Conservation (phyloP, 2,113 vertebrate genomes). For the Chlamydotis undulata region DNA sequence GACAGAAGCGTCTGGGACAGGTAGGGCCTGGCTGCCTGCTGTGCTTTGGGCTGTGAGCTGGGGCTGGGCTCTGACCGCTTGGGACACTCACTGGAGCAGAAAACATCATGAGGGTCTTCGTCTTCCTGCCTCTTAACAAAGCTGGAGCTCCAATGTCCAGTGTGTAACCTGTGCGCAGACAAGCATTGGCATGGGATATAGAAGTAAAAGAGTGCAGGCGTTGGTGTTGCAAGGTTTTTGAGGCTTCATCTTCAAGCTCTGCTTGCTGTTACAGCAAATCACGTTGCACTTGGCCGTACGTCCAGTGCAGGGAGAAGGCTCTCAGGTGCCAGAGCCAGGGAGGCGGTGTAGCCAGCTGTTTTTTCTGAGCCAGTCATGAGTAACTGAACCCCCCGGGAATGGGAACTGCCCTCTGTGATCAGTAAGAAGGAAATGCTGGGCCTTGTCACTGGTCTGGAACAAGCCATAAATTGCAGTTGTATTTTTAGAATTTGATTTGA, state of each 20-base stretch:
- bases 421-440: neutral
- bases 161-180: neutral
- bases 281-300: neutral
- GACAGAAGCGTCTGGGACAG: slow-evolving; percentile 98
- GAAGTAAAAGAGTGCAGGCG: neutral
- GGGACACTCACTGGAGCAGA: neutral
- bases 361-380: neutral
- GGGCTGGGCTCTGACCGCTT: neutral
- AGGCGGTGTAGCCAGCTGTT: neutral
- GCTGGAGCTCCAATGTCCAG: neutral
- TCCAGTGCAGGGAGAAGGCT: neutral
- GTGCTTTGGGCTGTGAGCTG: neutral
- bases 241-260: neutral
- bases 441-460: neutral
- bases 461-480: neutral
- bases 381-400: neutral
- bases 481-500: slow-evolving; percentile 2
- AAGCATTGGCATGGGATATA: neutral
- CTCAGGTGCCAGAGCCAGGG: neutral
- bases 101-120: neutral
- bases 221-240: neutral
- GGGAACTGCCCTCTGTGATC: neutral
- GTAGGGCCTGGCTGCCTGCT: slow-evolving; percentile 56
- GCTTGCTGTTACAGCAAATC: neutral
- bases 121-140: neutral